Conservation (phyloP, 2,888 invertebrate species). For the Lobophora halterata region DNA sequence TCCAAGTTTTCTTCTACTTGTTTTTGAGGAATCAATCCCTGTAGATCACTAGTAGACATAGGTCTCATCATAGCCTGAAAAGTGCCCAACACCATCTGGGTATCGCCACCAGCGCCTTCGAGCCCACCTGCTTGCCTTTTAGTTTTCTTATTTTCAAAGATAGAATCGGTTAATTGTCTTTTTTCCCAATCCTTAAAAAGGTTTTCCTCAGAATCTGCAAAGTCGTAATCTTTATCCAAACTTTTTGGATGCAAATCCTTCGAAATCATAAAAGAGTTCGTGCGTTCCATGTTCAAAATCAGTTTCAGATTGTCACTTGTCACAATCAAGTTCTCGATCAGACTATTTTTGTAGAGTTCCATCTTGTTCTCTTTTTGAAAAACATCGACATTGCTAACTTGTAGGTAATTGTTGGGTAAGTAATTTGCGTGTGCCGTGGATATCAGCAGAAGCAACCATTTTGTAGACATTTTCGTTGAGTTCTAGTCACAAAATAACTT, state of each 20-base stretch:
- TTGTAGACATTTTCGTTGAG: constrained; percentile 15
- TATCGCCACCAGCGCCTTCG: constrained; percentile 33
- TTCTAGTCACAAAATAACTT: constrained; percentile 3
- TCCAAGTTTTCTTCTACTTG: constrained; percentile 4
- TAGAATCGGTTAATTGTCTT: background rate
- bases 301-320: constrained; percentile 41
- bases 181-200: constrained; percentile 3
- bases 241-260: constrained; percentile 9
- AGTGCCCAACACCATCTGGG: constrained; percentile 46
- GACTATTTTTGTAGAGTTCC: constrained; percentile 33
- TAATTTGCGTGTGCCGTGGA: constrained; percentile 12
- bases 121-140: constrained; percentile 33
- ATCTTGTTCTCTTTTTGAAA: constrained; percentile 20
- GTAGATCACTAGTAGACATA: constrained; percentile 31
- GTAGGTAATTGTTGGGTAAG: constrained; percentile 22
- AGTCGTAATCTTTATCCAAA: constrained; percentile 1
- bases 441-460: constrained; percentile 16
- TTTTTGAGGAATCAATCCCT: constrained; percentile 22
- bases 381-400: constrained; percentile 30
- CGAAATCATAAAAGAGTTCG: constrained; percentile 8
- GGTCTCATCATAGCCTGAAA: constrained; percentile 52
- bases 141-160: constrained; percentile 3
- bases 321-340: constrained; percentile 37
- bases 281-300: constrained; percentile 34
- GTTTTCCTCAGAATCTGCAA: background rate